Base-by-base conservation (phyloP, 2,888 invertebrate genomes). In the Meteorus cinctellus region DNA sequence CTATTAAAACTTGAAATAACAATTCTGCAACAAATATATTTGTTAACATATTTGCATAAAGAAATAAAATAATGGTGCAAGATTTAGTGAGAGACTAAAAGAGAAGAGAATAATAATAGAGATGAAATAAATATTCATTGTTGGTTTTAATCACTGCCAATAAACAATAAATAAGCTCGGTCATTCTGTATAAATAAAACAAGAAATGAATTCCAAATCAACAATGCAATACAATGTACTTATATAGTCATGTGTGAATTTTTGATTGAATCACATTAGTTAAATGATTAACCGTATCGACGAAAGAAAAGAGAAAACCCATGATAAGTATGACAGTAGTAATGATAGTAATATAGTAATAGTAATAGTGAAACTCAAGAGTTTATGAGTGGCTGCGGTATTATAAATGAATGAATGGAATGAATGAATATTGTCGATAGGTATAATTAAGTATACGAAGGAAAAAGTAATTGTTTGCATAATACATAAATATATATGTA, bases 191-290 rank as follows among this genome's bases (percentile, higher is more conserved):
- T 82, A 36, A 45, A 66, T 51, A 24, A 72, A 66, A 67, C 72
- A 80, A 76, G 83, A 82, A 86, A 83, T 85, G 83, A 84, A 88
- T 87, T 88, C 86, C 86, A 87, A 88, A 89, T 86, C 85, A 81
- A 85, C 85, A 87, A 88, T 89, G 88, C 88, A 88, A 88, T 87
- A 89, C 83, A 80, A 88, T 89, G 88, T 89, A 88, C 86, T 87
- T 88, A 89, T 86, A 84, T 81, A 82, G 83, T 85, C 83, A 83
- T 69, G 59, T 65, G 72, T 36, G 45, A 62, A 63, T 55, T 31
- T 51, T 69, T 77, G 71, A 73, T 65, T 62, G 63, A 63, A 60
- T 72, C 70, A 63, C 55, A 66, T 67, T 31, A 60, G 74, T 65
- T 67, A 68, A 62, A 71, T 70, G 69, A 70, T 62, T 71, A 41